Conservation (phyloP, 2,797 vertebrate species). For the Chaetophractus vellerosus region DNA sequence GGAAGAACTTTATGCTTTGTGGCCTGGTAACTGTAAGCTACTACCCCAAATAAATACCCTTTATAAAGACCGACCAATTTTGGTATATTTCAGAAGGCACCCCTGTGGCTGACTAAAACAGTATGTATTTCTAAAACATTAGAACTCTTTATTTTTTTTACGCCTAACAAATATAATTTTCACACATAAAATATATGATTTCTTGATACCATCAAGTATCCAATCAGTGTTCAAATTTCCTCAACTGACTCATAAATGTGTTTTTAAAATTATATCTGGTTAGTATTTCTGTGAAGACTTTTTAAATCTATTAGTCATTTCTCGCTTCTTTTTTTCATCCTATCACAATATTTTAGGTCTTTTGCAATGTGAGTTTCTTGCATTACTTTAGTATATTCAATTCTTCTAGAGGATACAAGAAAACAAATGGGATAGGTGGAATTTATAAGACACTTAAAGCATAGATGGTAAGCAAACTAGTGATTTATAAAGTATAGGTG, state of each 20-base stretch:
- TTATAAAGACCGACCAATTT: no score
- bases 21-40: no score
- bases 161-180: not conserved
- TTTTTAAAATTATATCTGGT: conserved; percentile 25
- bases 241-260: not conserved
- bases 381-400: not conserved
- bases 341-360: not conserved
- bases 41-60: no score
- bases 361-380: not conserved
- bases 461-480: not conserved
- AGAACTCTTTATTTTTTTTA: conserved; percentile 20
- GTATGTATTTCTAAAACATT: conserved; percentile 39
- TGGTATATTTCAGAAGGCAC: no score
- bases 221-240: conserved; percentile 18
- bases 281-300: not conserved
- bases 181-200: conserved; percentile 9
- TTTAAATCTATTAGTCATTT: not conserved
- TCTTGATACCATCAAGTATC: conserved; percentile 33
- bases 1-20: no score
- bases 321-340: not conserved
- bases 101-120: no score
- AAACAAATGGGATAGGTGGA: not conserved
- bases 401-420: not conserved
- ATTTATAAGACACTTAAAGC: not conserved
- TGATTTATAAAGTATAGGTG: not conserved